Conservation (phyloP, 2,888 invertebrate genomes). For the Cerastis rubricosa region DNA sequence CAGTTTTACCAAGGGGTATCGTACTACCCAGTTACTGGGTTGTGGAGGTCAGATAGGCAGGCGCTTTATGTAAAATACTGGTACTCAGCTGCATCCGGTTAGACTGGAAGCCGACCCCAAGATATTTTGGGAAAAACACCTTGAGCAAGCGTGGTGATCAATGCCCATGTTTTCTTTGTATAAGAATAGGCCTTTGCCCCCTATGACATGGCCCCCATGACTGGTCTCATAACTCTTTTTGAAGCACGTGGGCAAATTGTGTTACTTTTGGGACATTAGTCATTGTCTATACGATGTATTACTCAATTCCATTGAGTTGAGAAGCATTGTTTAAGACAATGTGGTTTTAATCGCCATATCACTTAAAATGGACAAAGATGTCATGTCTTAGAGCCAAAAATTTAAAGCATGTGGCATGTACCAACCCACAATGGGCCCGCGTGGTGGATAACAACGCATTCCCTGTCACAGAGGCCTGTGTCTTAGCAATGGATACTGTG, state of each 20-base stretch:
- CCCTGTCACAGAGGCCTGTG: background rate
- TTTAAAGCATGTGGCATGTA: background rate
- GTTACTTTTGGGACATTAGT: background rate
- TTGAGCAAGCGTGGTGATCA: background rate
- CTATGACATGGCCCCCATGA: no score
- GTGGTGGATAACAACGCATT: background rate
- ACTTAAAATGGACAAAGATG: conserved; percentile 1
- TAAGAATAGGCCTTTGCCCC: background rate
- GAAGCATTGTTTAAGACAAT: background rate
- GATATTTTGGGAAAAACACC: no score
- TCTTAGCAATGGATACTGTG: background rate
- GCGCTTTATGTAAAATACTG: no score
- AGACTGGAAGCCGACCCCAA: no score
- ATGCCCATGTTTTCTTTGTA: no score
- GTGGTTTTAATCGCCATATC: background rate
- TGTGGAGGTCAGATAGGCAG: no score
- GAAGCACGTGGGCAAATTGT: background rate
- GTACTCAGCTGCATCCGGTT: no score
- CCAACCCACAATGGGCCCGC: background rate
- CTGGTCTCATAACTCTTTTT: no score
- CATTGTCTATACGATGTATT: background rate
- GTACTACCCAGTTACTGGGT: no score
- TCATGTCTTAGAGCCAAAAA: background rate
- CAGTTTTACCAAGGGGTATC: no score
- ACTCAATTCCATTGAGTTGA: conserved; percentile 1